These are phyloP conservation scores for Lordiphosa clarofinis DNA, from an alignment of 1,140 invertebrate genomes.

Conservation along the genomic window DNA sequence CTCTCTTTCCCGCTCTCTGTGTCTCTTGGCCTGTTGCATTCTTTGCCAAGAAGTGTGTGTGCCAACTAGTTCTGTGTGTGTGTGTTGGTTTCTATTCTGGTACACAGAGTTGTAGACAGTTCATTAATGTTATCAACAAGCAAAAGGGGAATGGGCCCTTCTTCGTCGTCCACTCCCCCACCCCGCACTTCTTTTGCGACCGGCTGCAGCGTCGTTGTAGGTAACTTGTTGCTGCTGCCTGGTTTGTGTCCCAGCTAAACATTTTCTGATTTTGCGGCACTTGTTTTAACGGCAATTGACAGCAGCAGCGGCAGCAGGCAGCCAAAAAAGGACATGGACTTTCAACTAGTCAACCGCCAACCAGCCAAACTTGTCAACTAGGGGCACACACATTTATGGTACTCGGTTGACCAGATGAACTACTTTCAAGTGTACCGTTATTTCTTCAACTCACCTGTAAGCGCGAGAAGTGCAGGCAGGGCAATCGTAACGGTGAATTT, in stretches of 20 bases:
- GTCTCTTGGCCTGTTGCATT: conserved; percentile 44
- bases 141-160: conserved; percentile 25
- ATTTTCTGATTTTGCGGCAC: conserved; percentile 18
- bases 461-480: conserved; percentile 16
- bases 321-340: conserved; percentile 65
- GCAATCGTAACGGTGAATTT: conserved; percentile 31
- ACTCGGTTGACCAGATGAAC: conserved; percentile 67
- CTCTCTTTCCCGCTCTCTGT: conserved; percentile 7
- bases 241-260: conserved; percentile 45
- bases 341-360: conserved; percentile 31
- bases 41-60: conserved; percentile 63
- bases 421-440: conserved; percentile 50
- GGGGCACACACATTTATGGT: conserved; percentile 55
- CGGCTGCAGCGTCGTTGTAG: conserved; percentile 3
- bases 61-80: conserved; percentile 10
- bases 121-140: conserved; percentile 70
- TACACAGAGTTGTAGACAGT: conserved; percentile 64
- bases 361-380: conserved; percentile 56
- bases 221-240: conserved; percentile 19
- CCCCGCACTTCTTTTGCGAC: not conserved
- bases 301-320: conserved; percentile 21
- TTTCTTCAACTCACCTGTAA: conserved; percentile 36
- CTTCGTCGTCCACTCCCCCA: too few relatives aligned
- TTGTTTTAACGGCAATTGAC: conserved; percentile 46
- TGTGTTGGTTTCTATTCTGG: conserved; percentile 61